These are phyloP conservation scores for Dryomyza anilis DNA, from an alignment of 2,888 invertebrate species.

Conservation along the genomic window DNA sequence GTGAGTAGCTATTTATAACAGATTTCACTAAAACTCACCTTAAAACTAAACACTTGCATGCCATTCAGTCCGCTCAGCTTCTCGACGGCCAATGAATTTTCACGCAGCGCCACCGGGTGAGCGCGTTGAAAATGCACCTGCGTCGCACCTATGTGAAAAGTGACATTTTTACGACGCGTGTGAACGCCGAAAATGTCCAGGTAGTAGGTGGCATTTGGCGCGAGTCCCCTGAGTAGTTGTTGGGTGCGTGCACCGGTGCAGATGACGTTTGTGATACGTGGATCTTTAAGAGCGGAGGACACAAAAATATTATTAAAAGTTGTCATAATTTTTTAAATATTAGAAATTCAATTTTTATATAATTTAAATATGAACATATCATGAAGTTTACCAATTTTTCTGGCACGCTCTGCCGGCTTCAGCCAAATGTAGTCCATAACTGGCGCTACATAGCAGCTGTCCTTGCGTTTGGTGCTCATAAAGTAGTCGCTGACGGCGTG, in stretches of 20 bases:
- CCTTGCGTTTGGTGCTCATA: not conserved
- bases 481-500: constrained; percentile 45
- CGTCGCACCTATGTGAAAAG: constrained; percentile 51
- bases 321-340: no score
- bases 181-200: constrained; percentile 59
- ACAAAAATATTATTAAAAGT: no score
- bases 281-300: constrained; percentile 31
- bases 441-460: constrained; percentile 38
- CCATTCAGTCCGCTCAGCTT: constrained; percentile 64
- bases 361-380: no score
- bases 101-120: constrained; percentile 59
- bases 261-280: constrained; percentile 49
- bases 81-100: constrained; percentile 62
- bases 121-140: constrained; percentile 57
- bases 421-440: constrained; percentile 52
- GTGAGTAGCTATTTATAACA: not conserved
- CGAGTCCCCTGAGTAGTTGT: constrained; percentile 52
- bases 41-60: constrained; percentile 65
- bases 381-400: constrained; percentile 46
- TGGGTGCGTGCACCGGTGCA: constrained; percentile 58
- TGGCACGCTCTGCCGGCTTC: constrained; percentile 48
- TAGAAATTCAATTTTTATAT: no score
- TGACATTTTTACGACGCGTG: constrained; percentile 56
- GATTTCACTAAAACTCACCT: constrained; percentile 55
- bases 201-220: constrained; percentile 54